phyloP scores from a whole-genome alignment of 2,888 invertebrate species.

The Trichacis sp. region DNA sequence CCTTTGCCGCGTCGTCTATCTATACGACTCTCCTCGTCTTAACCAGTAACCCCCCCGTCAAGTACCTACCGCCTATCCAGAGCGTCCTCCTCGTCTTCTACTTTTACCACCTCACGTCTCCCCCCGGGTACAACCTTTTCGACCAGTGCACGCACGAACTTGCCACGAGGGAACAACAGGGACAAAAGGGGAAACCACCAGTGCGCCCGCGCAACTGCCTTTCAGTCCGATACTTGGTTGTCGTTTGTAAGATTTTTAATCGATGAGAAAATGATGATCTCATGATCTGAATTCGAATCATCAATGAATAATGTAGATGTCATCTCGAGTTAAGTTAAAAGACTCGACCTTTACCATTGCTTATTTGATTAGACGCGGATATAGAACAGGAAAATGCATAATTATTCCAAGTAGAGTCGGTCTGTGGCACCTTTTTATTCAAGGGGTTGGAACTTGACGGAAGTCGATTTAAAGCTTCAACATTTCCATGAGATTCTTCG shows the following conservation, averaged over 20 bases:
- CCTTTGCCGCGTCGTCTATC: constrained; percentile 22
- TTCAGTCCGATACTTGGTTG: too few species aligned
- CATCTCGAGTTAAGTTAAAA: too few species aligned
- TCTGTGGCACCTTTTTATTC: too few species aligned
- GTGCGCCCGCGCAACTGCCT: too few species aligned
- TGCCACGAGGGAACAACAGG: constrained; percentile 18
- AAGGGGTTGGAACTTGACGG: constrained; percentile 21
- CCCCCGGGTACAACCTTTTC: constrained; percentile 43
- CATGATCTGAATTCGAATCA: too few species aligned
- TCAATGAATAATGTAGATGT: too few species aligned
- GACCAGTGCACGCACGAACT: constrained; percentile 43
- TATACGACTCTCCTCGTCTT: constrained; percentile 30
- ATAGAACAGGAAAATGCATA: too few species aligned
- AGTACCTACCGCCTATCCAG: constrained; percentile 27
- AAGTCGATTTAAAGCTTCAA: constrained; percentile 42
- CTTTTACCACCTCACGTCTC: constrained; percentile 29
- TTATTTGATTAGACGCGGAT: too few species aligned
- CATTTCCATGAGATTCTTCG: constrained; percentile 42
- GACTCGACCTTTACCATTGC: too few species aligned
- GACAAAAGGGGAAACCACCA: not conserved
- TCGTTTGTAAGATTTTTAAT: too few species aligned
- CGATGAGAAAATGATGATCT: too few species aligned
- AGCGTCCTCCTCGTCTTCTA: constrained; percentile 42
- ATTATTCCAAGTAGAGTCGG: too few species aligned
- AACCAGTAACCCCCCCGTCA: constrained; percentile 26